Evolutionary conservation across 2,797 vertebrate genomes (phyloP).

Genomic region (Clarias laeviceps): DNA sequence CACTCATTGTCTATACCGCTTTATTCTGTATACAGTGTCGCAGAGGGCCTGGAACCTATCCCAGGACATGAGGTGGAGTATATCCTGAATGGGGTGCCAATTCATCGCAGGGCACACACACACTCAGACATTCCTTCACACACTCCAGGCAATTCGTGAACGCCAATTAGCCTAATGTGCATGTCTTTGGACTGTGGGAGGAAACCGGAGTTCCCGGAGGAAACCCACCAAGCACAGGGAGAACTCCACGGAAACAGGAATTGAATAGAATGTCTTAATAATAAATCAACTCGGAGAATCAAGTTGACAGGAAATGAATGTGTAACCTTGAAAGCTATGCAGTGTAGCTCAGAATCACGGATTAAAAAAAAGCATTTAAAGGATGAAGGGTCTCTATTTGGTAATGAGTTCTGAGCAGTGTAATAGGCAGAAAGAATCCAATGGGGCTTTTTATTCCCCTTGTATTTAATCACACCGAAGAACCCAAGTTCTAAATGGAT

Average conservation of each 20-base stretch:
- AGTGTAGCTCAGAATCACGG: not conserved
- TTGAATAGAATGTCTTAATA: not conserved
- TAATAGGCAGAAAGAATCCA: slow-evolving; percentile 25
- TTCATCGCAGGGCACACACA: no score
- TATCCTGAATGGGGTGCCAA: no score
- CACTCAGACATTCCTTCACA: no score
- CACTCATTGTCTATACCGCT: no score
- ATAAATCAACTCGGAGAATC: not conserved
- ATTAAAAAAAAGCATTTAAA: slow-evolving; percentile 13
- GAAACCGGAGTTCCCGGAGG: no score
- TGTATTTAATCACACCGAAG: slow-evolving; percentile 24
- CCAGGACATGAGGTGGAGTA: no score
- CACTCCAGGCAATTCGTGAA: no score
- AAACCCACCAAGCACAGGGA: no score
- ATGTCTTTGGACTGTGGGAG: no score
- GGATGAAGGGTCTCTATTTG: slow-evolving; percentile 8
- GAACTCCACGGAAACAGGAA: not conserved
- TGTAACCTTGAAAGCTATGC: not conserved
- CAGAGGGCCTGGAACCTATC: no score
- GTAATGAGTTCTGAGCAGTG: slow-evolving; percentile 19
- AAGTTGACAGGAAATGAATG: slow-evolving; percentile 1
- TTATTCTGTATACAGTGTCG: no score
- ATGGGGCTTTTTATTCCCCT: slow-evolving; percentile 27
- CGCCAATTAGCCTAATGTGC: no score
- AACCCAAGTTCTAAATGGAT: slow-evolving; percentile 19